Evolutionary conservation across 2,113 vertebrate species (phyloP), one percentile per base, ranked within the genome.

Genomic region (Takifugu bimaculatus): DNA sequence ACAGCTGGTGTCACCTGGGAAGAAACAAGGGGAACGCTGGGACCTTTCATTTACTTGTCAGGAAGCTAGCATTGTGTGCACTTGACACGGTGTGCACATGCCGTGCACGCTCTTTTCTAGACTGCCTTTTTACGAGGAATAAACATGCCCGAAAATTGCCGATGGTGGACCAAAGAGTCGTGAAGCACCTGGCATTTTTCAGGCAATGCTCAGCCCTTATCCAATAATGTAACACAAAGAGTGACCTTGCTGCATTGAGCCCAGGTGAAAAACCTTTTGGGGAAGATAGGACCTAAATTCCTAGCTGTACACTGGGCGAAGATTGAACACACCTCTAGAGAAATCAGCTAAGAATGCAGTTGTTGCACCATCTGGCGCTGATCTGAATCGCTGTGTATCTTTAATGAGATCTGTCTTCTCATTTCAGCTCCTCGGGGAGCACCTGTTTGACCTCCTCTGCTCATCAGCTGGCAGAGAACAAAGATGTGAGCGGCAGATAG

Each of bases 41-140:
- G 81, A 75, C 79, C 83, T 82, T 86, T 85, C 84, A 85, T 90
- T 88, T 87, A 71, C 78, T 88, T 86, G 87, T 89, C 86, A 82
- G 72, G 50, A 74, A 74, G 79, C 80, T 79, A 71, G 82, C 78
- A 64, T 75, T 59, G 78, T 78, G 53, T 57, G 65, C 83, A 71
- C 76, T 74, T 88, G 86, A 89, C 84, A 87, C 72, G 73, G 72
- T 54, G 78, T 7, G 6, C 32, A 35, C 32, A 5, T 7, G 1
- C 60, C 50, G 49, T 32, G 57, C 25, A 52, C 26, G 10, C n/a
- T 26, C 42, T 13, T 49, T 63, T n/a, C 35, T 39, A 11, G 65
- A 74, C 50, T 72, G 67, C 54, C 74, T 72, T 87, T 82, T 63
- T 81, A 57, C 68, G 13, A 9, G 45, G 50, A 78, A 62, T 69